A percentile compares a stretch with the other conserved stretches of the same genome.
Conservation (phyloP, 2,888 invertebrate species). For the Polydrusus tereticollis region DNA sequence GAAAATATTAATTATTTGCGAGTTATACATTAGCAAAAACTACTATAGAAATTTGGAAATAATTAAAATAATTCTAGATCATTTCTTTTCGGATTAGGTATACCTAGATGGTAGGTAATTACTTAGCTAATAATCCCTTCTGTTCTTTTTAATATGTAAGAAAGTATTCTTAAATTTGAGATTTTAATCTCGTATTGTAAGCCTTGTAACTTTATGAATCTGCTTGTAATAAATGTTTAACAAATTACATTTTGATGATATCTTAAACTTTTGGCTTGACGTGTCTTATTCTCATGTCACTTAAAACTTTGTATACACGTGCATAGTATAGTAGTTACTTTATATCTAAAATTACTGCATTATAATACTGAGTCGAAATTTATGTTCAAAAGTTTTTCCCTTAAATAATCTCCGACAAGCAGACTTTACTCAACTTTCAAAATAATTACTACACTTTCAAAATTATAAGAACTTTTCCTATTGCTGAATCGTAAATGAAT, state of each 20-base stretch:
- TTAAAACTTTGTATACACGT: constrained; percentile 22
- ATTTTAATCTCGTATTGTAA: no score
- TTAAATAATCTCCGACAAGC: constrained; percentile 41
- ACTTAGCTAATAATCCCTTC: no score
- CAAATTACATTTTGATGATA: neutral
- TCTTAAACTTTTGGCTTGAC: neutral
- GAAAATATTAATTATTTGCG: no score
- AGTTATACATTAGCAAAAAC: no score
- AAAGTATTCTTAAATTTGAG: no score
- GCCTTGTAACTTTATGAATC: no score
- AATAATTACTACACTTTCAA: constrained; percentile 42
- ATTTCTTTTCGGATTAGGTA: no score
- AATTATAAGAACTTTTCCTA: constrained; percentile 34
- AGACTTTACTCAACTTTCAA: constrained; percentile 43
- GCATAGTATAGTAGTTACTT: constrained; percentile 31
- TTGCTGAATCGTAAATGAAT: constrained; percentile 31
- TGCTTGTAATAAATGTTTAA: no score
- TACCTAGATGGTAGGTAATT: no score
- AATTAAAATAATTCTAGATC: no score
- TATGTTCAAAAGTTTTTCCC: constrained; percentile 39
- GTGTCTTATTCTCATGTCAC: constrained; percentile 3
- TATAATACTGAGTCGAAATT: constrained; percentile 39
- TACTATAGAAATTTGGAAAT: no score
- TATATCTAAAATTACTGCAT: constrained; percentile 35
- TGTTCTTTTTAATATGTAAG: no score